Evolutionary conservation across 2,113 vertebrate species (phyloP).

Genomic region (Shinisaurus crocodilurus): DNA sequence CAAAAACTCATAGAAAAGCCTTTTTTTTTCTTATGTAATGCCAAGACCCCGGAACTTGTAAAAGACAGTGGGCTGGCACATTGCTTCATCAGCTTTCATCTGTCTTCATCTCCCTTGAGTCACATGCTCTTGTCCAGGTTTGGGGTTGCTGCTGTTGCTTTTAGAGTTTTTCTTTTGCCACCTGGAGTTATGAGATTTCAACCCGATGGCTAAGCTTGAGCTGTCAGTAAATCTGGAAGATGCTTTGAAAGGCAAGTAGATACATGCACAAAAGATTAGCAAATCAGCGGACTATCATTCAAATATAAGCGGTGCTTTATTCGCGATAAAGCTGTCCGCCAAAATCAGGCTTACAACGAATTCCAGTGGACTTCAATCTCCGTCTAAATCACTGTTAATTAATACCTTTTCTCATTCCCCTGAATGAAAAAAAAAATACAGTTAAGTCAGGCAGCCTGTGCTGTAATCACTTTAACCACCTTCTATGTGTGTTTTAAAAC

Average conservation of each 20-base stretch:
- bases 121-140: background rate
- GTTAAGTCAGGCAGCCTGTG: slow-evolving; percentile 36
- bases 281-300: slow-evolving; percentile 4
- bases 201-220: slow-evolving; percentile 13
- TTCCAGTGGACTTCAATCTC: slow-evolving; percentile 34
- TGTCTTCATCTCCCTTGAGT: slow-evolving; percentile 22
- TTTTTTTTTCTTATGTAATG: slow-evolving; percentile 15
- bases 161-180: slow-evolving; percentile 19
- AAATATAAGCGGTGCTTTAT: background rate
- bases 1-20: background rate
- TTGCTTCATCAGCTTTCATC: background rate
- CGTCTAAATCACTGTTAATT: slow-evolving; percentile 55
- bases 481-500: slow-evolving; percentile 63
- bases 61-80: slow-evolving; percentile 34
- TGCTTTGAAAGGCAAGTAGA: slow-evolving; percentile 17
- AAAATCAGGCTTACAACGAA: slow-evolving; percentile 2
- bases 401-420: slow-evolving; percentile 34
- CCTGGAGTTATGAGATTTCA: slow-evolving; percentile 24
- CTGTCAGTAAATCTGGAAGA: slow-evolving; percentile 33
- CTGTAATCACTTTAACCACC: slow-evolving; percentile 36
- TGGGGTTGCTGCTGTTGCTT: background rate
- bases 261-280: slow-evolving; percentile 24
- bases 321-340: background rate
- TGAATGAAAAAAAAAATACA: slow-evolving; percentile 44
- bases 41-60: slow-evolving; percentile 5